Conservation (phyloP, 2,888 invertebrate species). For the Entomobrya multifasciata region DNA sequence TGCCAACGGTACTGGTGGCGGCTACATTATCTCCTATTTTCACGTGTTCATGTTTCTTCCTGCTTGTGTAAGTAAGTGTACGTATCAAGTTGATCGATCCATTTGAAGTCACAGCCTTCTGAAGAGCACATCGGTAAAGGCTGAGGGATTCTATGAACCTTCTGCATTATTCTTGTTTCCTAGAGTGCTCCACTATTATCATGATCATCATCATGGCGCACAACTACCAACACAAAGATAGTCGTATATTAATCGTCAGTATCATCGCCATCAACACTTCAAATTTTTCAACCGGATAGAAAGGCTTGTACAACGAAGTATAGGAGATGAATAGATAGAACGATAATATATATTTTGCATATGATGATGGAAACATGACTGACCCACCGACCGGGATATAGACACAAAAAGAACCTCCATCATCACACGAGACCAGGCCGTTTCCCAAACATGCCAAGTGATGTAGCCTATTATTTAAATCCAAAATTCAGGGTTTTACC, state of each 20-base stretch:
- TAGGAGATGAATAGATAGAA: neutral
- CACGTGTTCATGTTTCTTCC: neutral
- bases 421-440: too few species aligned
- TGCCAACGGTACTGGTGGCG: slow-evolving; percentile 1
- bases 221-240: neutral
- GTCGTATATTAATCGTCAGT: neutral
- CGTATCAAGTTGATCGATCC: slow-evolving; percentile 70
- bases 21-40: slow-evolving; percentile 1
- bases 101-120: slow-evolving; percentile 41
- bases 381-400: neutral
- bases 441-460: neutral
- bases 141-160: neutral
- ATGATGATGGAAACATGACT: slow-evolving; percentile 7
- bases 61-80: slow-evolving; percentile 39
- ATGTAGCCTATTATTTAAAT: neutral
- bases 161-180: neutral
- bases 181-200: neutral
- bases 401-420: neutral
- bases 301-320: too few species aligned
- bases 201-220: neutral
- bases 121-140: neutral
- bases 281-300: slow-evolving; percentile 13
- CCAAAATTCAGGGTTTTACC: neutral
- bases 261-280: slow-evolving; percentile 7
- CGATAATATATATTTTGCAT: slow-evolving; percentile 25